These are phyloP conservation scores for Chaetodon trifascialis DNA, from an alignment of 2,113 vertebrate genomes.

Conservation along the genomic window DNA sequence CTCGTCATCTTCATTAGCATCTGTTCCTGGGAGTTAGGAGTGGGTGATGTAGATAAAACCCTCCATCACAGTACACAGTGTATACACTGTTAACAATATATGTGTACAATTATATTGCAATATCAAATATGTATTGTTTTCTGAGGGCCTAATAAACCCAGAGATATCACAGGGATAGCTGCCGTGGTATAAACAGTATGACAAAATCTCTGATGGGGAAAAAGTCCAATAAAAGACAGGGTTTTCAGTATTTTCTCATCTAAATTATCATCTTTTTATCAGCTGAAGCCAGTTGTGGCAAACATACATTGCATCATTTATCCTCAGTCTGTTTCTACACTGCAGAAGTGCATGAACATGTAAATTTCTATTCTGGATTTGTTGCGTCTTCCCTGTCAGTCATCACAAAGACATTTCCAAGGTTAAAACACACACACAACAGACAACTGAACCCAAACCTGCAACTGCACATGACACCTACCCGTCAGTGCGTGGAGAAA, in stretches of 20 bases:
- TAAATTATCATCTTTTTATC: background rate
- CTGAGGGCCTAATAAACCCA: background rate
- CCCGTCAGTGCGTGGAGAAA: slow-evolving; percentile 25
- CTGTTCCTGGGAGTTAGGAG: background rate
- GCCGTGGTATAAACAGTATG: background rate
- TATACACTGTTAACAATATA: background rate
- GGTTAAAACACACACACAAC: slow-evolving; percentile 9
- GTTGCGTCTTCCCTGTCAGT: background rate
- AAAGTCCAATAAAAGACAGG: background rate
- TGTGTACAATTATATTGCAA: too few species aligned
- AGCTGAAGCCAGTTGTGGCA: background rate
- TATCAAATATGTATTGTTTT: background rate
- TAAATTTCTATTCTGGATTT: background rate
- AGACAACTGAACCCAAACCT: background rate
- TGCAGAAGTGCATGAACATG: background rate
- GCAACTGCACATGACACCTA: slow-evolving; percentile 37
- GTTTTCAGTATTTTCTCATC: background rate
- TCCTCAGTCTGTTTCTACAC: background rate
- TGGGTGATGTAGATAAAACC: background rate
- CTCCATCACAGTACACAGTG: background rate
- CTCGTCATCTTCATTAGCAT: background rate
- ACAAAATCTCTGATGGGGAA: background rate
- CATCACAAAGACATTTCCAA: background rate
- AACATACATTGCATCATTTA: slow-evolving; percentile 6
- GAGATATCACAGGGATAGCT: background rate